phyloP scores from a whole-genome alignment of 2,797 vertebrate species.

The Rhinichthys osculus region DNA sequence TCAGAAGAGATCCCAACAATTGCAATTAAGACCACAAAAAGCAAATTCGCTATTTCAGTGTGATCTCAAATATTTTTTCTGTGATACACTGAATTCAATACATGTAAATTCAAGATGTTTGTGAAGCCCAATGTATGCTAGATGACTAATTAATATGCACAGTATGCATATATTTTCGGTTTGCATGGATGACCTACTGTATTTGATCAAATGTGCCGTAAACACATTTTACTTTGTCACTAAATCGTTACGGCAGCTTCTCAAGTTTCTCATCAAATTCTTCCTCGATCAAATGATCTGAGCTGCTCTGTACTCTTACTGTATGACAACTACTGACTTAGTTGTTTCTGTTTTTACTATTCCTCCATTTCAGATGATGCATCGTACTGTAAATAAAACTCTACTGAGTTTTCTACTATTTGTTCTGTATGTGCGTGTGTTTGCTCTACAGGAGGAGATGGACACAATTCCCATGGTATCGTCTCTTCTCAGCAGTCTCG shows the following conservation, averaged over 20 bases:
- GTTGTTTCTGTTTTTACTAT: not conserved
- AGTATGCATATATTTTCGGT: not conserved
- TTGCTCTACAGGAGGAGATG: conserved; percentile 91
- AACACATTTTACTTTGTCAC: not conserved
- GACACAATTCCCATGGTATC: conserved; percentile 99
- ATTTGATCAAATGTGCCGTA: not conserved
- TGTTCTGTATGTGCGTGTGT: conserved; percentile 51
- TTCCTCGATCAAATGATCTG: not conserved
- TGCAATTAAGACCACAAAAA: not conserved
- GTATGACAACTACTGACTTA: not conserved
- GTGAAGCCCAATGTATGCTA: not conserved
- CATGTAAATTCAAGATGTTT: not conserved
- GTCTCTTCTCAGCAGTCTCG: conserved; percentile 93
- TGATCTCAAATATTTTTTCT: not conserved
- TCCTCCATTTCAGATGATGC: not conserved
- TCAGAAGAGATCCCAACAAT: not conserved
- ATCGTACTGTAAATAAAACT: not conserved
- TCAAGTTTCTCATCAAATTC: not conserved
- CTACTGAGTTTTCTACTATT: not conserved
- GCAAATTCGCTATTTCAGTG: not conserved
- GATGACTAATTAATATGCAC: not conserved
- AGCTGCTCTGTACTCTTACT: too few species aligned
- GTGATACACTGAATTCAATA: not conserved
- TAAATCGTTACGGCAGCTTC: not conserved
- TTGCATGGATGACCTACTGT: not conserved